These are phyloP conservation scores for Dicrurus megarhynchus DNA, from an alignment of 2,113 vertebrate species.

Conservation along the genomic window DNA sequence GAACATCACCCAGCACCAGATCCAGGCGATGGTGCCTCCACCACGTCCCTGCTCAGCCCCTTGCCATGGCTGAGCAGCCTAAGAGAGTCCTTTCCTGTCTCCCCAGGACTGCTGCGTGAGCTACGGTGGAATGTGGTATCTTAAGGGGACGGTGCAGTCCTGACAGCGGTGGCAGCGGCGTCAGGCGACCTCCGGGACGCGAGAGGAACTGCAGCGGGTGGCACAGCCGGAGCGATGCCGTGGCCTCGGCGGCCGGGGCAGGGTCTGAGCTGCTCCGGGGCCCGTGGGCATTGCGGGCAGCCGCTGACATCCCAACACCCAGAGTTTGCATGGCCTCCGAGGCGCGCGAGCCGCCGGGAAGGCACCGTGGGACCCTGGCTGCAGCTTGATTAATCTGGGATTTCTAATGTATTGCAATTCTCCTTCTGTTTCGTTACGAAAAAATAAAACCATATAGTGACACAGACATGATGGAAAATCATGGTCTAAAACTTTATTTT, in stretches of 20 bases:
- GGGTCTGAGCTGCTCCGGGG: slow-evolving; percentile 7
- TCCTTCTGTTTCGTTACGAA: slow-evolving; percentile 59
- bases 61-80: accelerated
- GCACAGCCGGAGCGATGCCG: neutral
- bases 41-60: neutral
- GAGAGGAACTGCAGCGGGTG: neutral
- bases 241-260: neutral
- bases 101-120: slow-evolving; percentile 93
- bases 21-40: neutral
- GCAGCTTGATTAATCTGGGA: slow-evolving; percentile 52
- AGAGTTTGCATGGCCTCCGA: neutral
- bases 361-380: slow-evolving; percentile 43
- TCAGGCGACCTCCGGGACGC: neutral
- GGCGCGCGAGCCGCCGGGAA: neutral
- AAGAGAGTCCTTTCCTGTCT: neutral
- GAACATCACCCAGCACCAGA: neutral
- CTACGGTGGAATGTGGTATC: slow-evolving; percentile 94
- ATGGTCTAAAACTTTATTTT: slow-evolving; percentile 74
- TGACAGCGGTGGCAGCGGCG: slow-evolving; percentile 73
- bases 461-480: slow-evolving; percentile 64
- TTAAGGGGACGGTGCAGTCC: slow-evolving; percentile 94
- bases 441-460: slow-evolving; percentile 67
- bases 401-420: slow-evolving; percentile 66
- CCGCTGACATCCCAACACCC: neutral
- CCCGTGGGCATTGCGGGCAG: neutral